Conservation (phyloP, 2,888 invertebrate species). For the Aspidapion aeneum region DNA sequence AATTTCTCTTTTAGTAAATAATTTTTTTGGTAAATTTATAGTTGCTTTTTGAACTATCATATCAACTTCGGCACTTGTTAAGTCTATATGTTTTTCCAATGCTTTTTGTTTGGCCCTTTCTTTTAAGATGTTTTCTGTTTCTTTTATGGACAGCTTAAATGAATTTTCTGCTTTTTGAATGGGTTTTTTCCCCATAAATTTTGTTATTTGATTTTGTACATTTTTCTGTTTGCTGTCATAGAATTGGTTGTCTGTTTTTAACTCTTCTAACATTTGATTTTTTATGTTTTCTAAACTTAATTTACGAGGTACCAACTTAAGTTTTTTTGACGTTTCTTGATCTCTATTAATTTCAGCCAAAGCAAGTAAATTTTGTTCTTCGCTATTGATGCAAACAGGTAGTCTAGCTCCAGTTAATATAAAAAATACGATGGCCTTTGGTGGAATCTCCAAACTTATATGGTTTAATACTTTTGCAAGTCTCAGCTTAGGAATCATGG, state of each 20-base stretch:
- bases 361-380: conserved; percentile 25
- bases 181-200: not conserved
- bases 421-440: conserved; percentile 71
- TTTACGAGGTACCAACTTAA: conserved; percentile 1
- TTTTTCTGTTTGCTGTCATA: conserved; percentile 28
- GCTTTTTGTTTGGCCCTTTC: conserved; percentile 38
- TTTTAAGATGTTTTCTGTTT: conserved; percentile 39
- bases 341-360: conserved; percentile 42
- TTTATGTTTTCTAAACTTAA: conserved; percentile 13
- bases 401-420: conserved; percentile 64
- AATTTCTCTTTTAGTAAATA: conserved; percentile 16
- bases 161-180: not conserved
- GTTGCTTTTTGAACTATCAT: conserved; percentile 36
- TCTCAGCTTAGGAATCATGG: conserved; percentile 45
- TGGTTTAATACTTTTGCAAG: conserved; percentile 53
- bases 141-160: conserved; percentile 21
- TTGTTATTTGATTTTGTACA: conserved; percentile 1
- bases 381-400: conserved; percentile 51
- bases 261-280: conserved; percentile 35
- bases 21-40: conserved; percentile 28
- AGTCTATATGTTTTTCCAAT: conserved; percentile 33
- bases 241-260: conserved; percentile 37
- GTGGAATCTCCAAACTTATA: conserved; percentile 58
- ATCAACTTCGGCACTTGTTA: conserved; percentile 39
- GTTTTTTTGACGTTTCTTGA: conserved; percentile 1